These are phyloP conservation scores for Hippocampus kuda DNA, from an alignment of 2,797 vertebrate species.

Conservation along the genomic window DNA sequence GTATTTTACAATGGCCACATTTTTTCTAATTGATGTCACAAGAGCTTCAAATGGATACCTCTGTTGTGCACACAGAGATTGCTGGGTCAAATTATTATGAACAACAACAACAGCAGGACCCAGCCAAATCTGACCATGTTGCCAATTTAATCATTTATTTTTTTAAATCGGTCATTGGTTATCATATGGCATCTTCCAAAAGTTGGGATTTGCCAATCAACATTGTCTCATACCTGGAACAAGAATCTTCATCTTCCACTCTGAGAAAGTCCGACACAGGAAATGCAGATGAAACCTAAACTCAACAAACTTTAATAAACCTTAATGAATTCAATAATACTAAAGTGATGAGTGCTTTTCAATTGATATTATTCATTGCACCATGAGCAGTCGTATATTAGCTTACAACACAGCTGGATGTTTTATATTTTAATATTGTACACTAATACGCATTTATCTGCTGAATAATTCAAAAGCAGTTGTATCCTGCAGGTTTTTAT, in stretches of 20 bases:
- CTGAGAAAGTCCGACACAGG: background rate
- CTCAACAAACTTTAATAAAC: background rate
- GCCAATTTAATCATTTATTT: no score
- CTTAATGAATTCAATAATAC: background rate
- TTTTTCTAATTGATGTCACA: no score
- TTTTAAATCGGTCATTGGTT: background rate
- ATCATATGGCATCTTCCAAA: background rate
- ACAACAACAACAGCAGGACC: no score
- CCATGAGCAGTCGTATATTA: background rate
- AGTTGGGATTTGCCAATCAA: constrained; percentile 18
- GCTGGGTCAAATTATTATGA: no score
- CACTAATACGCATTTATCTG: background rate
- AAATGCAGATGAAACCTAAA: background rate
- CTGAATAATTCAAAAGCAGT: background rate
- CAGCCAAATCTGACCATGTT: no score
- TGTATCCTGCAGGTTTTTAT: background rate
- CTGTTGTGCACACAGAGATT: no score
- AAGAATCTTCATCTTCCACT: background rate
- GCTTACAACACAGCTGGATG: background rate
- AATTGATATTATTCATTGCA: background rate
- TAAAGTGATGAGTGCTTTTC: background rate
- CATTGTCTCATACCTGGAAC: background rate
- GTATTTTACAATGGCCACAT: no score
- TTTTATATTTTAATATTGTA: background rate
- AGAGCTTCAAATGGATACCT: no score